Evolutionary conservation across 2,113 vertebrate species (phyloP).

Genomic region (Colinus virginianus): DNA sequence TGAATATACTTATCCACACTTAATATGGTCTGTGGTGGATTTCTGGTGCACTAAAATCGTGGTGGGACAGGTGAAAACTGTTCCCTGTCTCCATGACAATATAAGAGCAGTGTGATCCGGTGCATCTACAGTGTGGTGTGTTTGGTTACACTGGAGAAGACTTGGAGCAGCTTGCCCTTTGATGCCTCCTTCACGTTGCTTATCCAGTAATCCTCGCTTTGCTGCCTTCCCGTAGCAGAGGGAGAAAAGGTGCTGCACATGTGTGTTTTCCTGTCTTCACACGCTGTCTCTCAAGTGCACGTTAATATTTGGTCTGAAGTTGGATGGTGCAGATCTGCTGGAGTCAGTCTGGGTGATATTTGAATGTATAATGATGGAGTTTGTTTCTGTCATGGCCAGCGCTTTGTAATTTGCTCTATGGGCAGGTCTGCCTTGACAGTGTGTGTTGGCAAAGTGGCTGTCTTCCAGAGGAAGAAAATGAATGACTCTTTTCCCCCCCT

Average conservation of each 20-base stretch:
- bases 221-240: background rate
- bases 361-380: constrained; percentile 36
- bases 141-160: background rate
- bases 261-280: background rate
- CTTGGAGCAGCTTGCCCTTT: background rate
- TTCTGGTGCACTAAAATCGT: constrained; percentile 55
- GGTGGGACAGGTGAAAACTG: constrained; percentile 49
- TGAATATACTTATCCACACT: constrained; percentile 12
- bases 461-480: constrained; percentile 19
- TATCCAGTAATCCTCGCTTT: background rate
- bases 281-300: background rate
- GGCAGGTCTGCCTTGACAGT: constrained; percentile 25
- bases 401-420: constrained; percentile 54
- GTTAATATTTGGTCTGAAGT: constrained; percentile 53
- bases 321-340: constrained; percentile 37
- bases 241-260: background rate
- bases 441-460: constrained; percentile 26
- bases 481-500: background rate
- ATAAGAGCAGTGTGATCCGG: background rate
- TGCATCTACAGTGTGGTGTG: background rate
- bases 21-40: constrained; percentile 32
- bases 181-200: background rate
- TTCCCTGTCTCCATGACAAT: constrained; percentile 32
- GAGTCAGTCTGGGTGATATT: constrained; percentile 34
- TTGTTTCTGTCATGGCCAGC: background rate